A percentile compares a stretch with the other conserved stretches of the same genome.
Conservation (phyloP, 2,113 vertebrate genomes). For the Corvus hawaiiensis region DNA sequence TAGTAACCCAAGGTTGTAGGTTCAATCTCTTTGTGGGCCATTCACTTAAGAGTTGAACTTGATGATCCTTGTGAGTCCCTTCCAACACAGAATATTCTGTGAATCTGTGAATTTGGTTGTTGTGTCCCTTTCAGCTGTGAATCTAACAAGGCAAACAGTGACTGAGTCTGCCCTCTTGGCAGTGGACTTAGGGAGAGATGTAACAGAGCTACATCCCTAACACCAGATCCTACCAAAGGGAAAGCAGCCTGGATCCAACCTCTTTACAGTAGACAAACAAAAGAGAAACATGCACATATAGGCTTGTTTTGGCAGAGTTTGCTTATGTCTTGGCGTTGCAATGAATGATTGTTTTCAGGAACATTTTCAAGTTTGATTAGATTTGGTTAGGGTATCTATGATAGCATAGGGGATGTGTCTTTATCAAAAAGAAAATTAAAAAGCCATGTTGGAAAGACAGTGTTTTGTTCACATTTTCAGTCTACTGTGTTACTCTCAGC, state of each 20-base stretch:
- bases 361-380: not conserved
- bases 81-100: not conserved
- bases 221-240: not conserved
- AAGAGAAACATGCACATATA: not conserved
- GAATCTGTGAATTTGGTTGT: not conserved
- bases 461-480: not conserved
- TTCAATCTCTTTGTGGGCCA: not conserved
- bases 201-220: not conserved
- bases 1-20: not conserved
- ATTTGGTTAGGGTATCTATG: not conserved
- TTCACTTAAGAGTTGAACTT: not conserved
- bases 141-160: not conserved
- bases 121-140: not conserved
- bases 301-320: not conserved
- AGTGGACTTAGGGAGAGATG: not conserved
- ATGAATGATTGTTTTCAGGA: not conserved
- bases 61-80: not conserved
- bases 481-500: not conserved
- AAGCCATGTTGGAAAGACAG: not conserved
- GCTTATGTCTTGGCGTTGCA: not conserved
- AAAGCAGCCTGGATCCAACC: not conserved
- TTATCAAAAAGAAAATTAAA: not conserved
- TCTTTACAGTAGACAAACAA: not conserved
- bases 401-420: not conserved
- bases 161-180: not conserved